Base-by-base conservation (phyloP, 2,888 invertebrate species). In the Subacronicta megacephala region DNA sequence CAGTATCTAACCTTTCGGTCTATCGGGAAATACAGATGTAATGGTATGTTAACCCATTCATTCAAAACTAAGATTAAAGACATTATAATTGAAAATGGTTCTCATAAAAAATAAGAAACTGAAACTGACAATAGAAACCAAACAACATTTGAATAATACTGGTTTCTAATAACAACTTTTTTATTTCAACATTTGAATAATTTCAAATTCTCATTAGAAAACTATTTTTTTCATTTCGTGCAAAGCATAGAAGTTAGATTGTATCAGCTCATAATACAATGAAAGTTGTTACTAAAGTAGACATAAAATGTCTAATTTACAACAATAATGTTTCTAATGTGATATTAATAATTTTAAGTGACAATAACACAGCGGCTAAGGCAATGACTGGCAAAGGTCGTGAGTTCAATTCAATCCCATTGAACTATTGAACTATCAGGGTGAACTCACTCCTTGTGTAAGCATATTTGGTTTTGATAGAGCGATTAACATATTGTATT, bases 311-410 rank as follows among this genome's bases (percentile, higher is more conserved):
- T 55, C 50, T 37, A 38, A 43, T 52, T 62, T 38, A 47, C 47
- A 45, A 20, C 20, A 52, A 57, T 57, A 51, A 45, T 52, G 29
- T 45, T 20, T 18, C 35, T 49, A 57, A 57, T 69, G 51, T 43
- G 6, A 52, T 69, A 57, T 49, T 45, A 63, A 58, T 66, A 69
- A 66, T 45, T 52, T 49, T 45, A 47, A 56, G 56, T 62, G 70
- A 57, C 64, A 47, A 69, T 65, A 52, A 52, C 58, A 47, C 58
- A 57, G 40, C 44, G 37, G 46, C 12, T 29, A 41, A 42, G 64
- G 37, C 44, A 63, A 33, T 62, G 57, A 35, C 57, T 62, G 38
- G n/a, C 3, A 38, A 62, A 66, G 65, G 71, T 70, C 47, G 58
- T 38, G 29, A 38, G 70, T 63, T 66, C 41, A 65, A 41, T 63